phyloP scores from a whole-genome alignment of 2,797 vertebrate genomes.

The Urosaurus nigricauda region DNA sequence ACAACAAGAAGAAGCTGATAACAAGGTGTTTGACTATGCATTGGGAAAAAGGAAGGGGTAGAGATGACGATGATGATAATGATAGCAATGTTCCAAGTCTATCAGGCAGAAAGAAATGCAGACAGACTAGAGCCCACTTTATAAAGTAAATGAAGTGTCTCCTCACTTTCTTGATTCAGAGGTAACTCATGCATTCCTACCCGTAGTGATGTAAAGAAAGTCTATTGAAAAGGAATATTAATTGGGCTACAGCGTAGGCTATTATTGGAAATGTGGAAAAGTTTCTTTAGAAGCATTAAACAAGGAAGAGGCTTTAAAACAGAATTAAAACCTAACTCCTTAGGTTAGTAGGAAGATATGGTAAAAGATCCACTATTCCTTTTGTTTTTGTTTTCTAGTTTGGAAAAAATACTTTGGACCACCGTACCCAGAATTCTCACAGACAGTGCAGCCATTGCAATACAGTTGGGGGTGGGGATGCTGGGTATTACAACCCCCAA shows the following conservation, averaged over 20 bases:
- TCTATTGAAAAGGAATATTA: background rate
- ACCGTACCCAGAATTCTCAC: too few species aligned
- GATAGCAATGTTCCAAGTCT: too few species aligned
- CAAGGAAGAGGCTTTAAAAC: background rate
- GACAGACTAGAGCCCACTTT: background rate
- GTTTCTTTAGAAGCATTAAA: background rate
- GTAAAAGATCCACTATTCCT: background rate
- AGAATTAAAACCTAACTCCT: background rate
- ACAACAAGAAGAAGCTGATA: too few species aligned
- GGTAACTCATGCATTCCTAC: background rate
- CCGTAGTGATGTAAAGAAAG: background rate
- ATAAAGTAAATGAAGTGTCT: background rate
- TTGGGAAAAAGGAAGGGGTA: too few species aligned
- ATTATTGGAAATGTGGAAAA: background rate
- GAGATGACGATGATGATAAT: too few species aligned
- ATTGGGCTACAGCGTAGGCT: background rate
- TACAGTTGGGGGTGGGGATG: too few species aligned
- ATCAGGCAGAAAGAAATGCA: background rate
- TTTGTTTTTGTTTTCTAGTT: background rate
- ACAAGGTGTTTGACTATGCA: too few species aligned
- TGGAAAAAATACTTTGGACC: too few species aligned
- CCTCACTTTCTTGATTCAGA: background rate
- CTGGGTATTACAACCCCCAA: too few species aligned
- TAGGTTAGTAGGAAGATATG: background rate
- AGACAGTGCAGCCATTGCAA: too few species aligned